phyloP scores from a whole-genome alignment of 2,888 invertebrate genomes.

The Caenorhabditis drosophilae region DNA sequence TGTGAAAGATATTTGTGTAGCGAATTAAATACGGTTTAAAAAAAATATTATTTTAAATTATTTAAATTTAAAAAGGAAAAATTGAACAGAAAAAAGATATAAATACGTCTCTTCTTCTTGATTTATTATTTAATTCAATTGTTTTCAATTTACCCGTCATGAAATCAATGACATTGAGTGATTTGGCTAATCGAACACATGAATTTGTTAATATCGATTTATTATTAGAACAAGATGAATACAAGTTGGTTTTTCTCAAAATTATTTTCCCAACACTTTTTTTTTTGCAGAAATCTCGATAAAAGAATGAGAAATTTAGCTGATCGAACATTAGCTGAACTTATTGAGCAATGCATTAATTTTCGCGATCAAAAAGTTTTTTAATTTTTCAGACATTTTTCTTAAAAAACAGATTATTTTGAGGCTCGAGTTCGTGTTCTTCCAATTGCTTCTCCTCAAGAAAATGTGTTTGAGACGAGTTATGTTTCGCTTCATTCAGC shows the following conservation, averaged over 20 bases:
- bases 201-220: conserved; percentile 58
- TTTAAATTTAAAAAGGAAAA: background rate
- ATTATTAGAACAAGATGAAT: conserved; percentile 62
- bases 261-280: background rate
- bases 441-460: conserved; percentile 7
- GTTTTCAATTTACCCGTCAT: conserved; percentile 67
- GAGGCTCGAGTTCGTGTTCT: conserved; percentile 21
- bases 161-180: conserved; percentile 68
- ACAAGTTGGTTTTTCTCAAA: conserved; percentile 41
- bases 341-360: conserved; percentile 62
- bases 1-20: conserved; percentile 67
- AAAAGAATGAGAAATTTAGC: conserved; percentile 62
- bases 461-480: too few species aligned
- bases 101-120: conserved; percentile 60
- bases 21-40: conserved; percentile 61
- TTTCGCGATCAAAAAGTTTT: conserved; percentile 59
- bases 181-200: conserved; percentile 53
- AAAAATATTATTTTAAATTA: background rate
- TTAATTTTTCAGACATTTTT: background rate
- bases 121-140: conserved; percentile 66
- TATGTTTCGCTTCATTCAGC: too few species aligned
- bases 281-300: conserved; percentile 59
- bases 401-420: background rate
- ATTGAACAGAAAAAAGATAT: conserved; percentile 62
- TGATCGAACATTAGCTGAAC: conserved; percentile 62